Conservation (phyloP, 2,888 invertebrate genomes). For the Cenopis cana region DNA sequence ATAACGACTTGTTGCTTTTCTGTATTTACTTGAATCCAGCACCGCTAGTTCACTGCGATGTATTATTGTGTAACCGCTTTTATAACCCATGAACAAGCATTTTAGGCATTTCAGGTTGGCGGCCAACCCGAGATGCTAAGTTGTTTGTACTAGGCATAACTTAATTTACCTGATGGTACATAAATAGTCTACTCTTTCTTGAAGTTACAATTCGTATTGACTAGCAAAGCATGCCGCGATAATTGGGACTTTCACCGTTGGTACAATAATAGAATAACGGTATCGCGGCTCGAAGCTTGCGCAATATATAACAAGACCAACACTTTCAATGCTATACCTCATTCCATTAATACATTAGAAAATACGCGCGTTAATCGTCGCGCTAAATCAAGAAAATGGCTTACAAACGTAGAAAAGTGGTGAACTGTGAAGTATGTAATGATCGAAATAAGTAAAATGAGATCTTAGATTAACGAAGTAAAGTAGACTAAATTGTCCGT, state of each 20-base stretch:
- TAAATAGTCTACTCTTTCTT: not conserved
- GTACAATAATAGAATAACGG: not conserved
- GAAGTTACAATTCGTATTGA: not conserved
- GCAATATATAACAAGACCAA: not conserved
- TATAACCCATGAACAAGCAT: not conserved
- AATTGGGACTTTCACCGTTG: conserved; percentile 11
- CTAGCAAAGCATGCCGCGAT: not conserved
- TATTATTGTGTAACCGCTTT: not conserved
- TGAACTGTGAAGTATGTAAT: too few species aligned
- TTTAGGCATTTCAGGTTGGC: not conserved
- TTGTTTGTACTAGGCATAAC: not conserved
- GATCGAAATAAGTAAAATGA: too few species aligned
- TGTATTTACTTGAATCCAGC: not conserved
- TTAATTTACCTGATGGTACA: not conserved
- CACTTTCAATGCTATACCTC: not conserved
- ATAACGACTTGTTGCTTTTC: not conserved
- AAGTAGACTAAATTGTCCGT: too few species aligned
- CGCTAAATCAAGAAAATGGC: too few species aligned
- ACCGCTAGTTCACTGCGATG: not conserved
- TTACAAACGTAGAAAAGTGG: too few species aligned
- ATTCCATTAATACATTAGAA: too few species aligned
- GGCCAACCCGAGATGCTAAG: too few species aligned
- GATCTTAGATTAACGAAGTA: too few species aligned
- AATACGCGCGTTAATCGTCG: too few species aligned
- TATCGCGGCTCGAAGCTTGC: conserved; percentile 3